phyloP scores from a whole-genome alignment of 2,888 invertebrate species.

The Thecocarcelia acutangulata region DNA sequence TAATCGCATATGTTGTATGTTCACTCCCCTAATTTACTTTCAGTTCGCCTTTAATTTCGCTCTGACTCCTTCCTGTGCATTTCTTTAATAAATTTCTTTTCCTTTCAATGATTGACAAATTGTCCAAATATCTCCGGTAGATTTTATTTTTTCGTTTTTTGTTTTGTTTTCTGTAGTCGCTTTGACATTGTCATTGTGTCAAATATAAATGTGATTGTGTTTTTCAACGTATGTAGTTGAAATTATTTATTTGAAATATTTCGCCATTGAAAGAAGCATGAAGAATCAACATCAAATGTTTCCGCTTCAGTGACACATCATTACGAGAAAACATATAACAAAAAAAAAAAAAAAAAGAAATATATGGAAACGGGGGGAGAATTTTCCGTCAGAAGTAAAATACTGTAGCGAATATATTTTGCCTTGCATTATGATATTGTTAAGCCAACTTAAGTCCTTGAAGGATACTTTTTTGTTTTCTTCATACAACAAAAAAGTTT shows the following conservation, averaged over 20 bases:
- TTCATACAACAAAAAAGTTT: slow-evolving; percentile 26
- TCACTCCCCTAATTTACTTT: slow-evolving; percentile 17
- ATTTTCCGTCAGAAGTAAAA: background rate
- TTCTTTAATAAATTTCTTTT: slow-evolving; percentile 18
- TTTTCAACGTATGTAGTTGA: slow-evolving; percentile 5
- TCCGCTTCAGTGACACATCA: slow-evolving; percentile 60
- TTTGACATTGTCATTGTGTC: slow-evolving; percentile 24
- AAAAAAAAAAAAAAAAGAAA: background rate
- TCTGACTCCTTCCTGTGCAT: slow-evolving; percentile 3
- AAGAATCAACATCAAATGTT: slow-evolving; percentile 61
- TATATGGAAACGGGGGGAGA: background rate
- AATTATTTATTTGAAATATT: slow-evolving; percentile 50
- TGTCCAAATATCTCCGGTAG: slow-evolving; percentile 61
- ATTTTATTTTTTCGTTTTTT: too few species aligned
- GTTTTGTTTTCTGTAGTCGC: too few species aligned
- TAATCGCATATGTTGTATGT: slow-evolving; percentile 30
- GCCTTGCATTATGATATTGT: slow-evolving; percentile 37
- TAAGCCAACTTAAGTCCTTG: slow-evolving; percentile 29
- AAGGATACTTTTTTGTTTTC: slow-evolving; percentile 31
- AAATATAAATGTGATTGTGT: slow-evolving; percentile 12
- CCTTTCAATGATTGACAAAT: slow-evolving; percentile 54
- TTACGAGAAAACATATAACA: slow-evolving; percentile 10
- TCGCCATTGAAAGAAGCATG: slow-evolving; percentile 52
- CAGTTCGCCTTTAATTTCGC: slow-evolving; percentile 23
- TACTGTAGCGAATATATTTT: slow-evolving; percentile 24